Base-by-base conservation (phyloP, 2,888 invertebrate species). In the Bellardia bayeri region DNA sequence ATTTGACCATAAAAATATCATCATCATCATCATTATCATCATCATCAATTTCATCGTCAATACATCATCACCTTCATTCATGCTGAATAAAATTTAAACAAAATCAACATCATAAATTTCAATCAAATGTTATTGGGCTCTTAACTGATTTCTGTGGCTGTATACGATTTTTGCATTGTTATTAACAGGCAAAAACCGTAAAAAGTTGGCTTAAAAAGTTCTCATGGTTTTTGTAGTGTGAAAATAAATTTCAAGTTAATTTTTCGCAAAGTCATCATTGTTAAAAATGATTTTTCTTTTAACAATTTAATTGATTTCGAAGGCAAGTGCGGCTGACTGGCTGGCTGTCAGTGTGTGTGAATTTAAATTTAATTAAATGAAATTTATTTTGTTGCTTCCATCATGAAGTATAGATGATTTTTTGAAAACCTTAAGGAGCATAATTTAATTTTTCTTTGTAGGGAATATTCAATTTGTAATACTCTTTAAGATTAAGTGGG, bases 211-310 rank as follows among this genome's bases (percentile, higher is more conserved):
- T 30, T 13, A 30, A 58, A 58, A 58, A 30, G 13, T 30, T 58
- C 58, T 58, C 58, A 58, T 13, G 30, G 30, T 23, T 58, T 58
- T 58, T 58, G 30, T 5, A 58, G 58, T 58, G 58, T 42, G 42
- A 68, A 68, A 68, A 69, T 51, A 23, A 23, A 23, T 56, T 23
- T 58, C 58, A 58, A 30, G 30, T 58, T 30, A 30, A 51, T 54
- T 76, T 23, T 64, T 51, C 40, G 76, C 16, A 54, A 76, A 76
- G 76, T 58, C 58, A 58, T 76, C 45, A 45, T 64, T 45, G 23
- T 51, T 23, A 37, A 64, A 76, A 58, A 56, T 58, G 63, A 63
- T 64, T 64, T 64, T 64, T 76, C 51, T 42, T 33, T 75, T 63
- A 63, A 51, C 51, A 63, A 42, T 54, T 16, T 64, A 76, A 76